Base-by-base conservation (phyloP, 2,888 invertebrate genomes). In the Pseudoips prasinana region DNA sequence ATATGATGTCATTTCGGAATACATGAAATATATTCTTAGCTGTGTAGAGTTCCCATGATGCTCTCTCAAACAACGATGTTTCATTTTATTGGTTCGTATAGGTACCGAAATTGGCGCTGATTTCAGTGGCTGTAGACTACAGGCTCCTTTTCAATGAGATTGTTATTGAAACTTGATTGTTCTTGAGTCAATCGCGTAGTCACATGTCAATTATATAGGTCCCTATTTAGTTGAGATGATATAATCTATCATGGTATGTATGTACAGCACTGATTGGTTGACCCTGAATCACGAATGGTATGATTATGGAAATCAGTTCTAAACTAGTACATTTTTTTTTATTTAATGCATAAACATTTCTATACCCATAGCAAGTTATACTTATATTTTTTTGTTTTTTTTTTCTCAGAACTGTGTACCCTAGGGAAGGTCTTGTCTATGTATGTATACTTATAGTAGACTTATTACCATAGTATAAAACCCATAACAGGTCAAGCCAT, bases 1-100 rank as follows among this genome's bases (percentile, higher is more conserved):
- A 45, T 40, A 44, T 58, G 56, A 64, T 62, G 55, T 59, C 55
- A 57, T 45, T 39, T 33, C 25, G 10, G 37, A 38, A 24, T 29
- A 29, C 22, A 38, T 25, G 11, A 45, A 43, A 47, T 53, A 40
- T 52, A 43, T 41, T 37, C 7, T 17, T 26, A 10, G 25, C 19
- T 17, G 20, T 23, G 28, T 36, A 30, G 33, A 44, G 28, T n/a
- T 17, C 5, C 25, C 22, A 24, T 10, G 17, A 7, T 38, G 28
- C 37, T 22, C 9, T 22, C 22, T 7, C n/a, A n/a, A n/a, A n/a
- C n/a, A n/a, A n/a, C n/a, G n/a, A n/a, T n/a, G n/a, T n/a, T n/a
- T n/a, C n/a, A n/a, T n/a, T n/a, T n/a, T n/a, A n/a, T n/a, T n/a
- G n/a, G n/a, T n/a, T n/a, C n/a, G n/a, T n/a, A n/a, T n/a, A n/a